These are phyloP conservation scores for Gymnorhina tibicen DNA, from an alignment of 2,113 vertebrate genomes.

Conservation along the genomic window DNA sequence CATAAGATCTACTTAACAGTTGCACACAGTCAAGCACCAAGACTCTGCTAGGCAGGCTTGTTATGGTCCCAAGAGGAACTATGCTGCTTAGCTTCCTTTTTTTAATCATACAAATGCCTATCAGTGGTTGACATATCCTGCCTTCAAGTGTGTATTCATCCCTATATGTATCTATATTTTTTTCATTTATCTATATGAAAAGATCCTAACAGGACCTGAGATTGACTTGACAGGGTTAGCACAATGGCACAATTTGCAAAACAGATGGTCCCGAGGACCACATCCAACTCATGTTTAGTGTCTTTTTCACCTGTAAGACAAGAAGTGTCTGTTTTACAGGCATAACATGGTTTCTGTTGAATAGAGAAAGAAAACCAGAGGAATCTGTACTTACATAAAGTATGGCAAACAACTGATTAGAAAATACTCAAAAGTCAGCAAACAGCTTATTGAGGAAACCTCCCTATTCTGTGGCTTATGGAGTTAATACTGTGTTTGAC, in stretches of 20 bases:
- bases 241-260: neutral
- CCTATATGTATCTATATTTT: neutral
- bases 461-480: neutral
- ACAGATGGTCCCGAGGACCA: neutral
- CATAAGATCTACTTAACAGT: neutral
- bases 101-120: neutral
- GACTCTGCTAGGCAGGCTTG: neutral
- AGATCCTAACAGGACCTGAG: neutral
- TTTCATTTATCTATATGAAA: neutral
- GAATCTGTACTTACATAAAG: neutral
- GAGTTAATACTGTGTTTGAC: neutral
- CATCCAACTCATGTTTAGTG: neutral
- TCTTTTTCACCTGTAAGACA: constrained; percentile 9
- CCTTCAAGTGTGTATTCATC: neutral
- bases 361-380: neutral
- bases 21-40: neutral
- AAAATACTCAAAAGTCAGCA: neutral
- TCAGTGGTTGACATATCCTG: neutral
- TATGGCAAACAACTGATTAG: neutral
- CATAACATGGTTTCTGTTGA: neutral
- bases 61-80: neutral
- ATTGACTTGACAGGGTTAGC: neutral
- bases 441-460: neutral
- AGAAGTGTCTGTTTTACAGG: neutral
- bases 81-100: neutral